A percentile compares a stretch with the other conserved stretches of the same genome.
These are phyloP conservation scores for Ranitomeya variabilis DNA, from an alignment of 2,113 vertebrate species.

Conservation along the genomic window DNA sequence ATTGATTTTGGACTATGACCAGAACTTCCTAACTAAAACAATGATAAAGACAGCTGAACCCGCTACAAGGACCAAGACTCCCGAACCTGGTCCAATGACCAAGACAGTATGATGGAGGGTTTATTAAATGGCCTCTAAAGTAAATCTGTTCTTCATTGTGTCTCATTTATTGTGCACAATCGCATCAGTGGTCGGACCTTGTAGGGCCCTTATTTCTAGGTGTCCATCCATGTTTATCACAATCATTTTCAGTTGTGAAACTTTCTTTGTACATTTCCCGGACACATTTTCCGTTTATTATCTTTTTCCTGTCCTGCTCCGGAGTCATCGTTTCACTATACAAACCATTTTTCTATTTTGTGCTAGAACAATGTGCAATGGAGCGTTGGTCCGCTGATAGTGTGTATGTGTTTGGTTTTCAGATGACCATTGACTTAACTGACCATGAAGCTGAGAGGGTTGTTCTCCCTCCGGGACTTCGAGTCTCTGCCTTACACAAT, in stretches of 20 bases:
- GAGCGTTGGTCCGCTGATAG: background rate
- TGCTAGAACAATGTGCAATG: background rate
- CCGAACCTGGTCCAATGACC: too few species aligned
- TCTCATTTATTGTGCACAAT: too few species aligned
- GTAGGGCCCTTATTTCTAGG: background rate
- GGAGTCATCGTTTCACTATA: background rate
- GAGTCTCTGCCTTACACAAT: background rate
- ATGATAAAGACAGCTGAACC: background rate
- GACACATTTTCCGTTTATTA: background rate
- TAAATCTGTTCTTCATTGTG: too few species aligned
- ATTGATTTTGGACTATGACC: background rate
- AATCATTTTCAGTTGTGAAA: background rate
- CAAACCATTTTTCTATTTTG: background rate
- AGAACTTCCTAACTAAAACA: background rate
- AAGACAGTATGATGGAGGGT: too few species aligned
- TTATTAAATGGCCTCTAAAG: too few species aligned
- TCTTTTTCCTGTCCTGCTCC: background rate
- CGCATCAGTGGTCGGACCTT: too few species aligned
- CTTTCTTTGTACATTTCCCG: background rate
- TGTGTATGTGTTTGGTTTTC: constrained; percentile 5
- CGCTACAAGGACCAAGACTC: too few species aligned
- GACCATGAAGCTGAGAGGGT: constrained; percentile 12
- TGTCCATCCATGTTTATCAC: background rate
- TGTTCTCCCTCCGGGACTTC: background rate
- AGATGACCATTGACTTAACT: constrained; percentile 15